Percentiles rank a stretch among this genome's conserved stretches.
Conservation (phyloP, 2,113 vertebrate species). For the Enhydra lutris region DNA sequence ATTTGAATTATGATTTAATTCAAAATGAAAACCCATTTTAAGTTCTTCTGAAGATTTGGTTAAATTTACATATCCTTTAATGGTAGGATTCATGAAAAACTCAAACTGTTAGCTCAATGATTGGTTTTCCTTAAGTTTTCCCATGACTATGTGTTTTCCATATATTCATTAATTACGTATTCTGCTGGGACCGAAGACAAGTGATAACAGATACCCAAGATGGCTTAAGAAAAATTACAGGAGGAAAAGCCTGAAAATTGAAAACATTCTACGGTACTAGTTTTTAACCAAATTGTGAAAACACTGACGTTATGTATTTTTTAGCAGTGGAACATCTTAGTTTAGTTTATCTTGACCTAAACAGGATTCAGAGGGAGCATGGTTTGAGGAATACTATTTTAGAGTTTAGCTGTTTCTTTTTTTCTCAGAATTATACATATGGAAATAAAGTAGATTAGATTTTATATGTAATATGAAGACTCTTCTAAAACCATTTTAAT, state of each 20-base stretch:
- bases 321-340: background rate
- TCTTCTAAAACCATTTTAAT: slow-evolving; percentile 18
- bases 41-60: background rate
- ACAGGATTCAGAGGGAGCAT: background rate
- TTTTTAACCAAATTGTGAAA: background rate
- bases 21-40: slow-evolving; percentile 26
- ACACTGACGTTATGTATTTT: background rate
- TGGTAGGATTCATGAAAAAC: background rate
- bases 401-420: background rate
- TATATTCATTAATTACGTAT: slow-evolving; percentile 11
- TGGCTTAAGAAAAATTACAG: background rate
- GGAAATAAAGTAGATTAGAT: background rate
- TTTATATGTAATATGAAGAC: slow-evolving; percentile 8
- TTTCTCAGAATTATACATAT: background rate
- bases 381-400: background rate
- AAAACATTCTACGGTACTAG: background rate
- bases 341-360: background rate
- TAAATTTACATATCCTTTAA: background rate
- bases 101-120: background rate
- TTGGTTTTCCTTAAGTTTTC: background rate
- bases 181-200: background rate
- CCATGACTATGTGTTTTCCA: background rate
- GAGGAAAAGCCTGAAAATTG: background rate
- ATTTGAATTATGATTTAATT: slow-evolving; percentile 4
- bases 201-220: background rate